phyloP scores from a whole-genome alignment of 2,888 invertebrate genomes.

The Ceraclea dissimilis region DNA sequence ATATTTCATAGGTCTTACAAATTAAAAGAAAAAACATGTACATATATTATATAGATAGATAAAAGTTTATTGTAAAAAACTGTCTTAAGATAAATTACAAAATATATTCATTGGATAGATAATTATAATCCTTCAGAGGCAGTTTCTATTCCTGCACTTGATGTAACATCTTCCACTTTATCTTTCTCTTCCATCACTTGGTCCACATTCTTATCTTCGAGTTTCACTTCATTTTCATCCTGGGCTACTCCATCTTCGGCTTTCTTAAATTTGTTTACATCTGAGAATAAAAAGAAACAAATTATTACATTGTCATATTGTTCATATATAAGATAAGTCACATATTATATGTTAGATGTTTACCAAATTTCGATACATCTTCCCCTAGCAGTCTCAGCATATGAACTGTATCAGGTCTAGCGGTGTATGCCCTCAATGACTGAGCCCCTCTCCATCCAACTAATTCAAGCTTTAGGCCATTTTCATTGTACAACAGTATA shows the following conservation, averaged over 20 bases:
- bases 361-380: conserved; percentile 80
- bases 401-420: conserved; percentile 78
- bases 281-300: conserved; percentile 35
- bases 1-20: too few relatives aligned
- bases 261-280: conserved; percentile 64
- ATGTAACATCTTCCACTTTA: background rate
- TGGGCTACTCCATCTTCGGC: conserved; percentile 28
- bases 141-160: too few relatives aligned
- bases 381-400: conserved; percentile 78
- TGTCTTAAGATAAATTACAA: too few relatives aligned
- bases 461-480: conserved; percentile 53
- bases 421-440: conserved; percentile 82
- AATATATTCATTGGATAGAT: too few relatives aligned
- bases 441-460: conserved; percentile 90
- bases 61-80: too few relatives aligned
- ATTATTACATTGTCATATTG: background rate
- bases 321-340: too few relatives aligned
- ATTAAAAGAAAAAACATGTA: too few relatives aligned
- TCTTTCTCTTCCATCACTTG: background rate
- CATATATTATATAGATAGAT: too few relatives aligned
- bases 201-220: background rate
- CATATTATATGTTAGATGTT: too few relatives aligned
- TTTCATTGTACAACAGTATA: conserved; percentile 56
- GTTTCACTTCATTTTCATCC: conserved; percentile 3
- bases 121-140: too few relatives aligned